A percentile compares a stretch with the other conserved stretches of the same genome.
phyloP scores from a whole-genome alignment of 2,888 invertebrate species.

The Gymnosoma rotundatum region DNA sequence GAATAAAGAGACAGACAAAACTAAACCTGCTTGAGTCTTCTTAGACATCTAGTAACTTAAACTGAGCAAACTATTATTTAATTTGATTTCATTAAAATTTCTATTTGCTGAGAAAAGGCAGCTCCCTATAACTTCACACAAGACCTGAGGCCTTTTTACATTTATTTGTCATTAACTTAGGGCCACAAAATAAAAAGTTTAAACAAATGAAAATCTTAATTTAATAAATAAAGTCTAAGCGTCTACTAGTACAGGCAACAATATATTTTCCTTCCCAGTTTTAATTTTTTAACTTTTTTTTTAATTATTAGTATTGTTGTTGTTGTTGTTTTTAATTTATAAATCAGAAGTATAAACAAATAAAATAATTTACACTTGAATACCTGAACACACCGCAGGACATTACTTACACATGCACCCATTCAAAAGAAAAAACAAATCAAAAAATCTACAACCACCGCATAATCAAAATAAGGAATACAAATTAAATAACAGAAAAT shows the following conservation, averaged over 20 bases:
- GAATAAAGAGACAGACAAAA: too few relatives aligned
- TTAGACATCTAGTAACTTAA: too few relatives aligned
- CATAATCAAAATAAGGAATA: conserved; percentile 51
- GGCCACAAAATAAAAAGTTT: not conserved
- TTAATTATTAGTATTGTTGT: not conserved
- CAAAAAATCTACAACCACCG: conserved; percentile 30
- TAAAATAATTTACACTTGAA: conserved; percentile 67
- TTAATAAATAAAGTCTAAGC: conserved; percentile 54
- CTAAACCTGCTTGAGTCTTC: too few relatives aligned
- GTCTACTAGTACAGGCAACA: conserved; percentile 51
- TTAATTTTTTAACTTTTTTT: conserved; percentile 6
- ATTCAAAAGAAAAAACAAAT: conserved; percentile 7
- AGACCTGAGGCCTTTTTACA: not conserved
- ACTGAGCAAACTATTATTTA: too few relatives aligned
- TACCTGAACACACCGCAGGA: conserved; percentile 66
- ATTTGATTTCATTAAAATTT: too few relatives aligned
- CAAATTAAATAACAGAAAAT: conserved; percentile 39
- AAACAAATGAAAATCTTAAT: conserved; percentile 53
- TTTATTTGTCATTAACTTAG: conserved; percentile 22
- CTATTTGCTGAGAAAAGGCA: too few relatives aligned
- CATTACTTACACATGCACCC: conserved; percentile 58
- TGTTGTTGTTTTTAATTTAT: conserved; percentile 56
- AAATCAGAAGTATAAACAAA: conserved; percentile 62
- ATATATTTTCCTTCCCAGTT: not conserved
- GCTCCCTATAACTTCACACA: not conserved